Percentiles rank a stretch among this genome's conserved stretches.
phyloP scores from a whole-genome alignment of 1,140 invertebrate genomes.

The Cherax destructor region DNA sequence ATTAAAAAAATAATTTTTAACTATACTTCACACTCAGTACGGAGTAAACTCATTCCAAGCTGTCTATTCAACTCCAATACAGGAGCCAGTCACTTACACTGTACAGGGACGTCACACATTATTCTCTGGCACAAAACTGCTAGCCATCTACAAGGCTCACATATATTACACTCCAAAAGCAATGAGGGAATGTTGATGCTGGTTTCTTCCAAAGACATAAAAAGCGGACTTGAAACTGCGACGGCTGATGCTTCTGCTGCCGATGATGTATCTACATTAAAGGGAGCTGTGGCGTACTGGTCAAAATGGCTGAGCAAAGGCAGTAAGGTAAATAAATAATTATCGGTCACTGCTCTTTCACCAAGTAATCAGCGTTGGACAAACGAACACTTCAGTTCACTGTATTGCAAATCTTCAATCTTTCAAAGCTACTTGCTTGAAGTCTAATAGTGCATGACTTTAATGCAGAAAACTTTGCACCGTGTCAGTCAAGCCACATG shows the following conservation, averaged over 20 bases:
- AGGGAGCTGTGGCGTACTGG: slow-evolving; percentile 37
- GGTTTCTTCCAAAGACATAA: slow-evolving; percentile 13
- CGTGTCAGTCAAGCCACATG: neutral
- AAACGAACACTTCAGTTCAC: neutral
- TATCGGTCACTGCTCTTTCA: neutral
- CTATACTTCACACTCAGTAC: neutral
- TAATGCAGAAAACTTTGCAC: neutral
- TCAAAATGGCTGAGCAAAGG: slow-evolving; percentile 28
- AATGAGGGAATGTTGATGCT: slow-evolving; percentile 26
- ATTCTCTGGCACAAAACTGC: neutral
- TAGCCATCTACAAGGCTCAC: slow-evolving; percentile 39
- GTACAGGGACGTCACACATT: neutral
- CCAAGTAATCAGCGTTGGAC: neutral
- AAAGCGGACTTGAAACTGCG: slow-evolving; percentile 27
- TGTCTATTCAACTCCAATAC: slow-evolving; percentile 36
- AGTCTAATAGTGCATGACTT: neutral
- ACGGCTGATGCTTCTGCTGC: neutral
- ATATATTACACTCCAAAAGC: slow-evolving; percentile 20
- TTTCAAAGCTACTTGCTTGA: neutral
- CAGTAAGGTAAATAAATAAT: neutral
- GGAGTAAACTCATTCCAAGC: slow-evolving; percentile 30
- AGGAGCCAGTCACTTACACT: slow-evolving; percentile 13
- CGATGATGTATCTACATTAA: slow-evolving; percentile 21
- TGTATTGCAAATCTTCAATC: neutral
- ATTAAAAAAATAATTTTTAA: neutral